These are phyloP conservation scores for Ephestia elutella DNA, from an alignment of 1,140 invertebrate species.

Conservation along the genomic window DNA sequence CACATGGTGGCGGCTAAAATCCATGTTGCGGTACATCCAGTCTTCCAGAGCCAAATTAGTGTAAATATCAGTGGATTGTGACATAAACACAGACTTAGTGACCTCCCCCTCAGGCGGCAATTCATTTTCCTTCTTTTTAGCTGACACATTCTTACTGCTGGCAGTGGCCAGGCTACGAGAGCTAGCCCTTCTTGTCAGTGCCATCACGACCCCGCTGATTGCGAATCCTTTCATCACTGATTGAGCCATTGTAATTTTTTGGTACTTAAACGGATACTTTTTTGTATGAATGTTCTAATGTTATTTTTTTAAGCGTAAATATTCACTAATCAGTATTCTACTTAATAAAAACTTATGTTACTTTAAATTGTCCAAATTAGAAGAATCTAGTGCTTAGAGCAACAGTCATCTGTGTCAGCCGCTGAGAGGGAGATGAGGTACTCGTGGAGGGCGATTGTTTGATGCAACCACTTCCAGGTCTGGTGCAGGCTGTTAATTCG, in stretches of 20 bases:
- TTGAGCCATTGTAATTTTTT: slow-evolving; percentile 58
- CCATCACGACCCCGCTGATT: slow-evolving; percentile 47
- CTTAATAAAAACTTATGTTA: slow-evolving; percentile 24
- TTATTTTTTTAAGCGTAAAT: slow-evolving; percentile 48
- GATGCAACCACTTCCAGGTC: slow-evolving; percentile 94
- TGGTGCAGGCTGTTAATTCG: slow-evolving; percentile 89
- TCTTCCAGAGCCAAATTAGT: slow-evolving; percentile 95
- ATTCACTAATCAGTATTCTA: slow-evolving; percentile 33
- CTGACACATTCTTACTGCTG: slow-evolving; percentile 28
- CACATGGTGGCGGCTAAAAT: slow-evolving; percentile 87
- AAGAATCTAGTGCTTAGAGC: slow-evolving; percentile 48
- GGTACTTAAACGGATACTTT: slow-evolving; percentile 56
- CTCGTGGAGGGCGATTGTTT: slow-evolving; percentile 89
- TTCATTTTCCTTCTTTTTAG: slow-evolving; percentile 41
- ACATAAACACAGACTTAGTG: slow-evolving; percentile 92
- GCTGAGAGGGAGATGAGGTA: slow-evolving; percentile 86
- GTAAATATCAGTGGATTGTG: slow-evolving; percentile 91
- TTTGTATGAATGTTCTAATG: slow-evolving; percentile 61
- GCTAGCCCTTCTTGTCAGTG: slow-evolving; percentile 54
- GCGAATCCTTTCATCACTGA: slow-evolving; percentile 62
- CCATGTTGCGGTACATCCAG: slow-evolving; percentile 91
- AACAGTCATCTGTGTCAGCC: slow-evolving; percentile 78
- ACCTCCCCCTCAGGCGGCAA: slow-evolving; percentile 71
- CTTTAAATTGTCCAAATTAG: slow-evolving; percentile 30
- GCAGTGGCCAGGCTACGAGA: slow-evolving; percentile 41